These are phyloP conservation scores for Samia ricini DNA, from an alignment of 1,140 invertebrate species.

Conservation along the genomic window DNA sequence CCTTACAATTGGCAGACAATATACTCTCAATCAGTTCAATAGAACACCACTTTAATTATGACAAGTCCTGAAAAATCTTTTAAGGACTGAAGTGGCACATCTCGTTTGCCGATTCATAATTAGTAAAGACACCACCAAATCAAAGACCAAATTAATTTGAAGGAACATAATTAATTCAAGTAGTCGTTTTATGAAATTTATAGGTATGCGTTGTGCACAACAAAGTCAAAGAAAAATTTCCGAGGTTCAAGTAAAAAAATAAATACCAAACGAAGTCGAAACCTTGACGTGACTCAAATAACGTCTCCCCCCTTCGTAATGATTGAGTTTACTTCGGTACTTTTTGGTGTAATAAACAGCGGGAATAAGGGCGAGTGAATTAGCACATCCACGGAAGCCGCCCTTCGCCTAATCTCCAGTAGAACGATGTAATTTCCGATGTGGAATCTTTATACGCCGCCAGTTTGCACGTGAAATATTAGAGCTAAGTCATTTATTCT, in stretches of 20 bases:
- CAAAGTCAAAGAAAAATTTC: too few relatives aligned
- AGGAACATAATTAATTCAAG: too few relatives aligned
- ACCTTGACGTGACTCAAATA: not conserved
- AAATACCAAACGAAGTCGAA: not conserved
- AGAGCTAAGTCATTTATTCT: not conserved
- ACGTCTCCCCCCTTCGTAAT: not conserved
- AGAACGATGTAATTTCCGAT: conserved; percentile 10
- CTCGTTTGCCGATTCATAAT: too few relatives aligned
- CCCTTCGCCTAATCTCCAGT: conserved; percentile 8
- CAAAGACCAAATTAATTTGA: too few relatives aligned
- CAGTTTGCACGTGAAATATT: conserved; percentile 2
- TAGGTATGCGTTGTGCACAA: not conserved
- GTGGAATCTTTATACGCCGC: conserved; percentile 5
- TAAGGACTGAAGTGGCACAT: too few relatives aligned
- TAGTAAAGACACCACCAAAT: too few relatives aligned
- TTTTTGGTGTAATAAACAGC: conserved; percentile 7
- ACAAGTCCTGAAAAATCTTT: too few relatives aligned
- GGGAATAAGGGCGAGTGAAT: conserved; percentile 2
- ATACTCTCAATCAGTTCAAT: too few relatives aligned
- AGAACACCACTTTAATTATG: too few relatives aligned
- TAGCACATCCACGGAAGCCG: conserved; percentile 7
- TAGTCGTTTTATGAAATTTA: too few relatives aligned
- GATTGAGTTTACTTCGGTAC: conserved; percentile 4
- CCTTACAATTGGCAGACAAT: too few relatives aligned
- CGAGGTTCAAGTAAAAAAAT: too few relatives aligned